These are phyloP conservation scores for Aramus guarauna DNA, from an alignment of 2,113 vertebrate genomes.

Conservation along the genomic window DNA sequence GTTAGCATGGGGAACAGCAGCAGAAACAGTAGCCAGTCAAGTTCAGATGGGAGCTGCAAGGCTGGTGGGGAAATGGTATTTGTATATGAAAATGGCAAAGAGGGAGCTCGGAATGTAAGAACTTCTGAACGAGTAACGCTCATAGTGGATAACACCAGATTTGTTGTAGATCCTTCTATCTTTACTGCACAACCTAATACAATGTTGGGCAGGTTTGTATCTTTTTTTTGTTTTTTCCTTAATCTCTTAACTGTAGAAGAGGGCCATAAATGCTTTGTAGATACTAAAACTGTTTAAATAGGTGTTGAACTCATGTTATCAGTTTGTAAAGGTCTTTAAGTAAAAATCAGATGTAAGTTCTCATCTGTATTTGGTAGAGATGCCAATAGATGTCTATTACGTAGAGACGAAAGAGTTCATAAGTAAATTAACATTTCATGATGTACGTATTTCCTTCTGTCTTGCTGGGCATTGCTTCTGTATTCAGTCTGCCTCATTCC, in stretches of 20 bases:
- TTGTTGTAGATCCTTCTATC: constrained; percentile 96
- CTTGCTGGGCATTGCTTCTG: not conserved
- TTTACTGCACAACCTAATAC: constrained; percentile 98
- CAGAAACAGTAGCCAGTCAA: constrained; percentile 92
- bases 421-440: not conserved
- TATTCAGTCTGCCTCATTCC: not conserved
- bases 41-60: constrained; percentile 91
- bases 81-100: constrained; percentile 93
- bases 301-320: not conserved
- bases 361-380: not conserved
- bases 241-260: not conserved
- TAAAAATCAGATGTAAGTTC: not conserved
- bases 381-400: not conserved
- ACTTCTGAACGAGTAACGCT: constrained; percentile 93
- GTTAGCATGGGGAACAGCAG: constrained; percentile 87
- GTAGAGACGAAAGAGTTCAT: not conserved
- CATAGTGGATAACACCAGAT: constrained; percentile 97
- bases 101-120: constrained; percentile 85
- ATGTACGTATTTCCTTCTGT: not conserved
- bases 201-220: constrained; percentile 95
- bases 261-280: not conserved
- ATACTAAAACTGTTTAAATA: not conserved
- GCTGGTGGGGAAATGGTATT: constrained; percentile 92
- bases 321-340: not conserved
- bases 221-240: not conserved